Evolutionary conservation across 2,888 invertebrate species (phyloP).

Genomic region (Orgyia antiqua): DNA sequence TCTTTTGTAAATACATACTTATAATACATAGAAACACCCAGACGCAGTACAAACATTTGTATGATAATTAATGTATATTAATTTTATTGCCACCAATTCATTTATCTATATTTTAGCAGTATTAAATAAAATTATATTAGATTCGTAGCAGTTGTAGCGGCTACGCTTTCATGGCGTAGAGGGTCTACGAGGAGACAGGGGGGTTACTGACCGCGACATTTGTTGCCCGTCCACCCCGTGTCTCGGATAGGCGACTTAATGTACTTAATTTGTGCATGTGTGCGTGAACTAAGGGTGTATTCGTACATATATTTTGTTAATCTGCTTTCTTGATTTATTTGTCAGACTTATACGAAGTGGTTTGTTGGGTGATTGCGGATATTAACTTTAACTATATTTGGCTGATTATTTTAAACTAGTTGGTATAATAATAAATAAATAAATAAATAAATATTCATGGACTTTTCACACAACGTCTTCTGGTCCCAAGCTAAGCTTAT

Average conservation of each 20-base stretch:
- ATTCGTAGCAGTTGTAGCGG: constrained; percentile 33
- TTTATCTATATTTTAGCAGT: constrained; percentile 20
- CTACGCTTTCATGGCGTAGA: constrained; percentile 30
- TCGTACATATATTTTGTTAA: constrained; percentile 3
- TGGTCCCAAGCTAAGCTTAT: no score
- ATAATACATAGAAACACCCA: no score
- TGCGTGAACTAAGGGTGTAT: constrained; percentile 13
- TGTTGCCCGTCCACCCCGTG: constrained; percentile 60
- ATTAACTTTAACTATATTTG: no score
- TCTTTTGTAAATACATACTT: no score
- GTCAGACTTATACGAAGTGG: neutral
- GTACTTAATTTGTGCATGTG: constrained; percentile 28
- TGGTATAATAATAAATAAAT: no score
- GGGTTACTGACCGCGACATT: constrained; percentile 72
- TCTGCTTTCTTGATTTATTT: constrained; percentile 2
- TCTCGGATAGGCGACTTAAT: constrained; percentile 40
- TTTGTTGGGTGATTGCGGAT: no score
- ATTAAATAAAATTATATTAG: constrained; percentile 32
- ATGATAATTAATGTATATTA: no score
- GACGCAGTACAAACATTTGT: no score
- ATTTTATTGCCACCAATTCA: constrained; percentile 23
- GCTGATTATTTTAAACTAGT: no score
- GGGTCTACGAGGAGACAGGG: constrained; percentile 31
- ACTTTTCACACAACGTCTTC: no score
- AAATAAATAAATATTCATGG: no score